Evolutionary conservation across 2,113 vertebrate species (phyloP).

Genomic region (Peromyscus leucopus): DNA sequence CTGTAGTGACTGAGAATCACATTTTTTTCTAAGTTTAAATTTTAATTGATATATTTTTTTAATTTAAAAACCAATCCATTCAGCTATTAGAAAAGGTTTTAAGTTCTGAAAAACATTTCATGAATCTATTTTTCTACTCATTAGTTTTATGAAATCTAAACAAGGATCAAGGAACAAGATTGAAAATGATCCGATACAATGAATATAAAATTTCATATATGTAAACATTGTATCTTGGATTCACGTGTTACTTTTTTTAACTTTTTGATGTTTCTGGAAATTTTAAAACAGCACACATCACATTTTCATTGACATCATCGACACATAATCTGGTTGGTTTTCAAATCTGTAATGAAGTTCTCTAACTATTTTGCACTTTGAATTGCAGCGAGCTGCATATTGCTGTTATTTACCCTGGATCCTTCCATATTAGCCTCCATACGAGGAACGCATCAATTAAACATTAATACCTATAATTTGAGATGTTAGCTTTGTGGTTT

Average conservation of each 20-base stretch:
- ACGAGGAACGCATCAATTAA: background rate
- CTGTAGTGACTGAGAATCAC: background rate
- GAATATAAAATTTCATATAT: background rate
- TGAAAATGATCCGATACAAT: background rate
- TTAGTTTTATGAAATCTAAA: conserved; percentile 50
- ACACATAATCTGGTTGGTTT: background rate
- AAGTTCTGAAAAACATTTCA: background rate
- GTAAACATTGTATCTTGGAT: background rate
- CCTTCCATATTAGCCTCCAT: background rate
- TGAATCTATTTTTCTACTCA: conserved; percentile 27
- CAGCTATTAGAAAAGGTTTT: conserved; percentile 39
- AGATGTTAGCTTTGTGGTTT: background rate
- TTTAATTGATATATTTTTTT: conserved; percentile 34
- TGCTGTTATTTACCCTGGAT: background rate
- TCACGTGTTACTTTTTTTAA: conserved; percentile 4
- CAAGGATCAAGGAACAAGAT: background rate
- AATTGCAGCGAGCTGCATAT: background rate
- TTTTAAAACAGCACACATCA: background rate
- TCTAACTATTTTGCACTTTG: background rate
- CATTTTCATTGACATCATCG: background rate
- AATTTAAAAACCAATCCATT: background rate
- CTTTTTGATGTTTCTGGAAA: conserved; percentile 24
- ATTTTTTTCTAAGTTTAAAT: conserved; percentile 2
- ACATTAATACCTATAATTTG: conserved; percentile 28
- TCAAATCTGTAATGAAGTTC: background rate